Percentiles rank a stretch among this genome's conserved stretches.
Conservation (phyloP, 2,888 invertebrate species). For the Gibbula magus region DNA sequence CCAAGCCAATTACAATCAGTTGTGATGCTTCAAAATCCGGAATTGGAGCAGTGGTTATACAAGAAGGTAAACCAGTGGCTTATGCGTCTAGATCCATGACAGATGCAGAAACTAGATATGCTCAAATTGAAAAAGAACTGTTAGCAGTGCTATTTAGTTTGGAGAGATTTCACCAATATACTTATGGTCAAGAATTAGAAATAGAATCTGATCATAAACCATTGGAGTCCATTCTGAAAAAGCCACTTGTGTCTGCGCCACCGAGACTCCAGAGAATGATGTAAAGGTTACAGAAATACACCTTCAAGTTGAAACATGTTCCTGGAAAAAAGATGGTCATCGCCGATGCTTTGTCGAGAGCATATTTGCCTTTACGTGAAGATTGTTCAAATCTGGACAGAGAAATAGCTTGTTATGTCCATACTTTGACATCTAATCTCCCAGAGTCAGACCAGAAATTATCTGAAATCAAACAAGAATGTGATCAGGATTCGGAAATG, state of each 20-base stretch:
- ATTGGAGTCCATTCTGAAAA: slow-evolving; percentile 15
- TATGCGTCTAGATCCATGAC: slow-evolving; percentile 34
- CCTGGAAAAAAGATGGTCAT: no score
- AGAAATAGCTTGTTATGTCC: slow-evolving; percentile 37
- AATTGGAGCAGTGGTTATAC: slow-evolving; percentile 34
- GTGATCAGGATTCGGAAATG: slow-evolving; percentile 23
- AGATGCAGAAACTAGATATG: slow-evolving; percentile 28
- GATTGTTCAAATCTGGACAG: slow-evolving; percentile 28
- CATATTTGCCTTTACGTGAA: background rate
- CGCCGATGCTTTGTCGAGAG: no score
- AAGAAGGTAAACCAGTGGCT: slow-evolving; percentile 34
- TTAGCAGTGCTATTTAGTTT: slow-evolving; percentile 1
- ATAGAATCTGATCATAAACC: slow-evolving; percentile 32
- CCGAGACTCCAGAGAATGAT: no score
- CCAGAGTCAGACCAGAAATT: slow-evolving; percentile 39
- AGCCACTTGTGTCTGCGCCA: background rate
- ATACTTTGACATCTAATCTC: slow-evolving; percentile 32
- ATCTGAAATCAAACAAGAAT: slow-evolving; percentile 30
- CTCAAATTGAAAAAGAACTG: slow-evolving; percentile 38
- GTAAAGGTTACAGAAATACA: no score
- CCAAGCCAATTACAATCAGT: slow-evolving; percentile 3
- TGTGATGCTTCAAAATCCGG: slow-evolving; percentile 33
- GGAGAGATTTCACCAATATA: no score
- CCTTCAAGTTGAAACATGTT: no score
- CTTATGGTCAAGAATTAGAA: no score